A percentile compares a stretch with the other conserved stretches of the same genome.
These are phyloP conservation scores for Scaeva pyrastri DNA, from an alignment of 2,888 invertebrate genomes.

Conservation along the genomic window DNA sequence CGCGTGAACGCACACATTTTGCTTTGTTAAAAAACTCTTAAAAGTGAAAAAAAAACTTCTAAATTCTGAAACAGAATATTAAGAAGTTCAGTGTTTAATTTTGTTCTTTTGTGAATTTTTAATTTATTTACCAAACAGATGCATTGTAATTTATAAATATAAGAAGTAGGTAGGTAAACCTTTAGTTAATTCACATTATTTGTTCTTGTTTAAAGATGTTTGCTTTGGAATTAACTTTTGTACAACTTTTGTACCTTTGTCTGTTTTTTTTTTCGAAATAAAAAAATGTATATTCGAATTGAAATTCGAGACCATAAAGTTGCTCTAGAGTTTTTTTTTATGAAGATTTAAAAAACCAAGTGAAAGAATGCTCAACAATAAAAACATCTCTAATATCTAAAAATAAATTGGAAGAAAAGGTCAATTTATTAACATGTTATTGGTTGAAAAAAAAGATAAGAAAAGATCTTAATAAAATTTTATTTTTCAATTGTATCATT, in stretches of 20 bases:
- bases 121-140: constrained; percentile 50
- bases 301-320: neutral
- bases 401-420: no score
- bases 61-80: constrained; percentile 34
- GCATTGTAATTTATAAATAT: neutral
- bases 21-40: constrained; percentile 43
- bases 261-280: neutral
- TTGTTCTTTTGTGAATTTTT: constrained; percentile 79
- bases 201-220: constrained; percentile 8
- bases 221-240: constrained; percentile 13
- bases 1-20: constrained; percentile 34
- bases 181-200: neutral
- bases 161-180: neutral
- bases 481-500: no score
- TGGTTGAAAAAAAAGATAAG: no score
- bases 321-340: no score
- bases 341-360: no score
- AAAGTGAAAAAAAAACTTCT: constrained; percentile 46
- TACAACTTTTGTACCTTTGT: neutral
- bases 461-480: no score
- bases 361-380: no score
- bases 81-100: constrained; percentile 79
- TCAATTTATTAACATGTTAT: no score
- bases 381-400: no score
- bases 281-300: neutral